Percentiles rank a stretch among this genome's conserved stretches.
Evolutionary conservation across 2,888 invertebrate genomes (phyloP).

Genomic region (Brassicogethes aeneus): DNA sequence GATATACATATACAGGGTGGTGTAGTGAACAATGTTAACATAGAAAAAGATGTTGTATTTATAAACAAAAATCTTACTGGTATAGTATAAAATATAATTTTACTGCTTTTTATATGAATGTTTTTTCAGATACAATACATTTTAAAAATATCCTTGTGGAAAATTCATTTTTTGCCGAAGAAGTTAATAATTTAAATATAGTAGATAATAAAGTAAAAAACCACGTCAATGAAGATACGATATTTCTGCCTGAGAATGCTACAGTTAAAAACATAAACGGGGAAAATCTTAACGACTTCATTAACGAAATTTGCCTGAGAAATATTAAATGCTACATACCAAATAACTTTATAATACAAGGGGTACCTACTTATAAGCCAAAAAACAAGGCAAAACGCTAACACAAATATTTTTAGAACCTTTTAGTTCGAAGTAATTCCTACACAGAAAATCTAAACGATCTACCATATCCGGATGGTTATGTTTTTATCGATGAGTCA

Average conservation of each 20-base stretch:
- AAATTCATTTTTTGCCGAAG: constrained; percentile 15
- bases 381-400: too few species aligned
- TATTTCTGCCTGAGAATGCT: constrained; percentile 31
- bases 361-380: constrained; percentile 41
- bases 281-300: constrained; percentile 39
- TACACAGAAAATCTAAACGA: constrained; percentile 39
- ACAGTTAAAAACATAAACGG: constrained; percentile 41
- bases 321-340: constrained; percentile 36
- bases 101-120: not conserved
- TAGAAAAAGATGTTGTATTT: constrained; percentile 21
- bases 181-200: constrained; percentile 19
- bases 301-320: constrained; percentile 40
- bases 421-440: constrained; percentile 34
- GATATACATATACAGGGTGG: constrained; percentile 17
- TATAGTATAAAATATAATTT: constrained; percentile 6
- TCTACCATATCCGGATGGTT: constrained; percentile 46
- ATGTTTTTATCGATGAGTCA: constrained; percentile 36
- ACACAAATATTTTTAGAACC: constrained; percentile 31
- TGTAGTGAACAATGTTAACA: constrained; percentile 19
- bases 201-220: constrained; percentile 1
- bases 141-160: constrained; percentile 22
- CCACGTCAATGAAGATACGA: constrained; percentile 10
- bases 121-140: constrained; percentile 17
- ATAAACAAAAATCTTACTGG: constrained; percentile 15
- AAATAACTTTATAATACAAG: constrained; percentile 38